Conservation (phyloP, 2,113 vertebrate species). For the Ochotona curzoniae region DNA sequence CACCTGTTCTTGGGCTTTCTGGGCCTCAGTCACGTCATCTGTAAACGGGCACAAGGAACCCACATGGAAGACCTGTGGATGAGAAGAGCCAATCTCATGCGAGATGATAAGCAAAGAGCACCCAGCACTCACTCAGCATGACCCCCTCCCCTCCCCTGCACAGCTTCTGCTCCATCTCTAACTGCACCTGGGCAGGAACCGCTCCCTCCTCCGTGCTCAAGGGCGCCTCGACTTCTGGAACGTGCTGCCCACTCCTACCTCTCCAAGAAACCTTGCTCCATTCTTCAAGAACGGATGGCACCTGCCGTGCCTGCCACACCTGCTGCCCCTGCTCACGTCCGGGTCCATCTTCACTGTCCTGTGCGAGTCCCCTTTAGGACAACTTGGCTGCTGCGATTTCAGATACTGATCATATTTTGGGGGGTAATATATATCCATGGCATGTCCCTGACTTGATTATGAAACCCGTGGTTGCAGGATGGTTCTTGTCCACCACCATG, state of each 20-base stretch:
- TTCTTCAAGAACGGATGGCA: not conserved
- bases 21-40: not conserved
- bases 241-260: not conserved
- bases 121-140: not conserved
- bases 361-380: not conserved
- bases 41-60: not conserved
- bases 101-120: rapidly evolving
- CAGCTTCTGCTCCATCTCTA: not conserved
- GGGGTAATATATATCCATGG: not conserved
- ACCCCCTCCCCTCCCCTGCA: not conserved
- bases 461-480: not conserved
- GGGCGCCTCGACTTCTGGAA: not conserved
- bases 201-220: not conserved
- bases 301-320: not conserved
- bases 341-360: not conserved
- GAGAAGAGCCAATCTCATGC: too few species aligned
- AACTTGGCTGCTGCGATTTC: not conserved
- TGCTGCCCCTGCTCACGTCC: too few species aligned
- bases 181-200: rapidly evolving
- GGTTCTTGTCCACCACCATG: not conserved
- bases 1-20: not conserved
- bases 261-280: not conserved
- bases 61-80: not conserved
- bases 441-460: not conserved
- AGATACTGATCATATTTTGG: not conserved